Base-by-base conservation (phyloP, 2,888 invertebrate species). In the Scaptomyza polygonia region DNA sequence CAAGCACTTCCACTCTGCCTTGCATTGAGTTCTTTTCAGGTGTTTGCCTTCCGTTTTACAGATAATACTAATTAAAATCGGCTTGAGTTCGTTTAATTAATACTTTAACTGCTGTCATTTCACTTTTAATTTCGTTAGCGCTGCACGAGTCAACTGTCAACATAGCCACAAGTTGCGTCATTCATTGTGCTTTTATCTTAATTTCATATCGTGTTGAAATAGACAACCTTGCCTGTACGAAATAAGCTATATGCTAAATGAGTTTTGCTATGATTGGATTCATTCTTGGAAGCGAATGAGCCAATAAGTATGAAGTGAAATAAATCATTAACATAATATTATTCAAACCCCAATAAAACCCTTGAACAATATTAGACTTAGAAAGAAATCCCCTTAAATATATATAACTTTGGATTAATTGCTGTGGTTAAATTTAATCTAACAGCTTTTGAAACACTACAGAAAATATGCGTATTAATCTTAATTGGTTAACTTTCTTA, bases 41-140 rank as follows among this genome's bases (percentile, higher is more conserved):
- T 67, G 44, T 25, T 44, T 63, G 48, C 29, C 11, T 47, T 12
- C 11, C 25, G 14, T 34, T 40, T 51, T 11, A n/a, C 0, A 57
- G 75, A 74, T 66, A 73, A 48, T 34, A 70, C 47, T 70, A 73
- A 73, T 73, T 70, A 70, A 70, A 66, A 56, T 25, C 42, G 16
- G 11, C 44, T 34, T 6, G 57, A 51, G 29, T 48, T 54, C 53
- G 39, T 63, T 71, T 76, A 72, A 76, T 73, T 73, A 74, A 76
- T 67, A 63, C 32, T 51, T 59, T 54, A 39, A 21, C 42, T 53
- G 48, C 56, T 66, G 57, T 59, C 48, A 32, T 30, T 62, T 54
- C 8, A 47, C 16, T 21, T 51, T 29, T 52, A 21, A 9, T 30
- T 21, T 11, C 8, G 72, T 68, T 59, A 53, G 21, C 1, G 0